These are phyloP conservation scores for Laothoe populi DNA, from an alignment of 2,888 invertebrate genomes.

Conservation along the genomic window DNA sequence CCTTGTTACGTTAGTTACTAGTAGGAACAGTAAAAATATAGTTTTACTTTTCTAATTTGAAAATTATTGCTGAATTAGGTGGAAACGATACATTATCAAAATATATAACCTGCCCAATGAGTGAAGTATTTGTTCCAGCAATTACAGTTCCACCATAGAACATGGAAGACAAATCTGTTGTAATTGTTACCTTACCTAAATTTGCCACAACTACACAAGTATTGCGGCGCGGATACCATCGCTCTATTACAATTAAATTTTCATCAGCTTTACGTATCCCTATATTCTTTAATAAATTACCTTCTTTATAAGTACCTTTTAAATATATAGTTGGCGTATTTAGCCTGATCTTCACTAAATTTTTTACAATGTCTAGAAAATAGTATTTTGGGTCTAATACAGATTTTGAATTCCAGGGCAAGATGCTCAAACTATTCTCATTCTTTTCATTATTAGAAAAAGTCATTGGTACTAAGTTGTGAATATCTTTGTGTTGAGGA, in stretches of 20 bases:
- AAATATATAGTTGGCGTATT: constrained; percentile 90
- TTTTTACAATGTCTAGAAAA: constrained; percentile 82
- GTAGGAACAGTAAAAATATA: neutral
- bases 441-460: constrained; percentile 79
- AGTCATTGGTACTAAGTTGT: constrained; percentile 89
- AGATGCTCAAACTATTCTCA: constrained; percentile 65
- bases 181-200: constrained; percentile 85
- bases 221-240: constrained; percentile 91
- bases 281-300: constrained; percentile 86
- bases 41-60: constrained; percentile 73
- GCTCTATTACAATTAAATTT: constrained; percentile 89
- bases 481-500: constrained; percentile 85
- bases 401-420: constrained; percentile 88
- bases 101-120: constrained; percentile 69
- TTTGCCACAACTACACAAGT: constrained; percentile 91
- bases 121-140: constrained; percentile 67
- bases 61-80: constrained; percentile 72
- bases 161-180: constrained; percentile 89
- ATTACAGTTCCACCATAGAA: constrained; percentile 89
- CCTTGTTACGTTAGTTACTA: neutral
- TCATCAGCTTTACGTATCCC: constrained; percentile 87
- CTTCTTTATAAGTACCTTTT: constrained; percentile 88
- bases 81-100: constrained; percentile 74
- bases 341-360: constrained; percentile 85
- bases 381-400: constrained; percentile 76